Evolutionary conservation across 2,113 vertebrate species (phyloP).

Genomic region (Cichladusa arquata): DNA sequence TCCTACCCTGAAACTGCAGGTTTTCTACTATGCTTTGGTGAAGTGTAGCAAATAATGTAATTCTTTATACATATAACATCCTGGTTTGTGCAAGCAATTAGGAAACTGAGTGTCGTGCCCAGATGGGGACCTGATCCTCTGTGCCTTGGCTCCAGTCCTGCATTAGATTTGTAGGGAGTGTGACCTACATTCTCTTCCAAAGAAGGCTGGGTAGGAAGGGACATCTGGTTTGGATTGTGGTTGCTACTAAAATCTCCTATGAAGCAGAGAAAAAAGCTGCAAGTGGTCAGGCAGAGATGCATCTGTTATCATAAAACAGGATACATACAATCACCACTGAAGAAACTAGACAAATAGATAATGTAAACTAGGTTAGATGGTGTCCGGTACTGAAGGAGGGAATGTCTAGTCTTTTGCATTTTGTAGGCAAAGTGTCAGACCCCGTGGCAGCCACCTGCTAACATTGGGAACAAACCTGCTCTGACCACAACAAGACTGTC

Average conservation of each 20-base stretch:
- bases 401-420: neutral
- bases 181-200: conserved; percentile 61
- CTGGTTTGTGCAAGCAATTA: conserved; percentile 50
- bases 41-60: conserved; percentile 26
- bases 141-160: conserved; percentile 22
- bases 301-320: neutral
- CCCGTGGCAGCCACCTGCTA: neutral
- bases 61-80: conserved; percentile 10
- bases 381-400: neutral
- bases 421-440: neutral
- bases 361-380: neutral
- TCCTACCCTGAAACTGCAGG: neutral
- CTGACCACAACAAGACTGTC: neutral
- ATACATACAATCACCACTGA: neutral
- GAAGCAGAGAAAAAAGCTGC: conserved; percentile 17
- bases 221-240: conserved; percentile 58
- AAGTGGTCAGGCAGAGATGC: conserved; percentile 8
- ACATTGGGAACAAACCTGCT: neutral
- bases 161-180: conserved; percentile 58
- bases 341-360: neutral
- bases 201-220: conserved; percentile 42
- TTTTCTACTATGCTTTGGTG: conserved; percentile 1
- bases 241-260: conserved; percentile 46
- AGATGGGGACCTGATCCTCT: conserved; percentile 60
- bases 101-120: neutral